A percentile compares a stretch with the other conserved stretches of the same genome.
Conservation (phyloP, 2,797 vertebrate species). For the Onychomys leucogaster region DNA sequence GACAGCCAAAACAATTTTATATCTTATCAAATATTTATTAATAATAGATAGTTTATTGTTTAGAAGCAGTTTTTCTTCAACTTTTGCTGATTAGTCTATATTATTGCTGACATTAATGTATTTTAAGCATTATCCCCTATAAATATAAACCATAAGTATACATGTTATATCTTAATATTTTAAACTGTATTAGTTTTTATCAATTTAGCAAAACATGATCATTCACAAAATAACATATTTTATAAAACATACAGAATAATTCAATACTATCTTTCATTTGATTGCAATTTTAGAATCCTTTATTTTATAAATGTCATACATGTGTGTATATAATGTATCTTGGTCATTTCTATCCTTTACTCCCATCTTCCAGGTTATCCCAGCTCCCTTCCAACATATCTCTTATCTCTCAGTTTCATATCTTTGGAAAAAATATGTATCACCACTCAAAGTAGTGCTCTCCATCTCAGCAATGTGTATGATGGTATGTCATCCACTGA, state of each 20-base stretch:
- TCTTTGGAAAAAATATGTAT: background rate
- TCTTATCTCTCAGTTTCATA: no score
- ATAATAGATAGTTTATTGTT: background rate
- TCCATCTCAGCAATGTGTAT: background rate
- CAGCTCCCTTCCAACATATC: no score
- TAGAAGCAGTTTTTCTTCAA: background rate
- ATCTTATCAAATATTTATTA: background rate
- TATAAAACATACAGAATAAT: background rate
- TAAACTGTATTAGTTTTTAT: background rate
- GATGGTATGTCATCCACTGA: no score
- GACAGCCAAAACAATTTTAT: background rate
- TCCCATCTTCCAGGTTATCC: background rate
- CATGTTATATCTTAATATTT: background rate
- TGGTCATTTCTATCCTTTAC: background rate
- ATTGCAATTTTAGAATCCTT: background rate
- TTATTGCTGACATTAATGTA: background rate
- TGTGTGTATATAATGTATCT: background rate
- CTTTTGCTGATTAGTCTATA: background rate
- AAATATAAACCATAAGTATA: background rate
- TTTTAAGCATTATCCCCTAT: background rate
- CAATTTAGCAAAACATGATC: background rate
- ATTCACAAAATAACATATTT: background rate
- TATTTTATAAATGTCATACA: background rate
- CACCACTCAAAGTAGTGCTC: background rate
- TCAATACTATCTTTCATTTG: background rate